Conservation (phyloP, 2,888 invertebrate species). For the Leptopilina syphax region DNA sequence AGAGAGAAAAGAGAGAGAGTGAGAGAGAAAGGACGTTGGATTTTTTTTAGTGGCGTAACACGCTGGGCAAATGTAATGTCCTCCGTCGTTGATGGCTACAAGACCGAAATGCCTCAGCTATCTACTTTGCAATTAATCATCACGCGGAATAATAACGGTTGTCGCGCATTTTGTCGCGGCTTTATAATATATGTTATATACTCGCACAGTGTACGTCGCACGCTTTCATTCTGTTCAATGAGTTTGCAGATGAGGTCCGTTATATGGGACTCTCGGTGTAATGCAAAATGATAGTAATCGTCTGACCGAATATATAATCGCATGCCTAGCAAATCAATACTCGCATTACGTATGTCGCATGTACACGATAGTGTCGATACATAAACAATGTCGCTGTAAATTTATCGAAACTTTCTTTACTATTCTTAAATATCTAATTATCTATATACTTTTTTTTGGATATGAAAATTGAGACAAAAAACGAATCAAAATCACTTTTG, state of each 20-base stretch:
- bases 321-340: conserved; percentile 61
- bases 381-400: too few species aligned
- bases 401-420: too few species aligned
- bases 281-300: conserved; percentile 61
- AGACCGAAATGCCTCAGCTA: conserved; percentile 51
- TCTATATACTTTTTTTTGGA: too few species aligned
- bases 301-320: conserved; percentile 54
- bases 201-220: conserved; percentile 50
- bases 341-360: conserved; percentile 52
- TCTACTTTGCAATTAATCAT: conserved; percentile 55
- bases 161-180: conserved; percentile 55
- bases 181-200: conserved; percentile 44
- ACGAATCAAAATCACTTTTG: too few species aligned
- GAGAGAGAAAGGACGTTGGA: not conserved
- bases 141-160: conserved; percentile 50
- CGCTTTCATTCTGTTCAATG: conserved; percentile 57
- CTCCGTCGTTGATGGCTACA: conserved; percentile 45
- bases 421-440: too few species aligned
- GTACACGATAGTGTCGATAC: not conserved
- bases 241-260: conserved; percentile 42
- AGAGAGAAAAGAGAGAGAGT: too few species aligned
- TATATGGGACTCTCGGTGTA: conserved; percentile 51
- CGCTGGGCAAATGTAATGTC: conserved; percentile 37
- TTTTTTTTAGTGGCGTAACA: conserved; percentile 36
- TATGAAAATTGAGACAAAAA: too few species aligned